Percentiles rank a stretch among this genome's conserved stretches.
Conservation (phyloP, 2,113 vertebrate genomes). For the Formicarius rufipectus region DNA sequence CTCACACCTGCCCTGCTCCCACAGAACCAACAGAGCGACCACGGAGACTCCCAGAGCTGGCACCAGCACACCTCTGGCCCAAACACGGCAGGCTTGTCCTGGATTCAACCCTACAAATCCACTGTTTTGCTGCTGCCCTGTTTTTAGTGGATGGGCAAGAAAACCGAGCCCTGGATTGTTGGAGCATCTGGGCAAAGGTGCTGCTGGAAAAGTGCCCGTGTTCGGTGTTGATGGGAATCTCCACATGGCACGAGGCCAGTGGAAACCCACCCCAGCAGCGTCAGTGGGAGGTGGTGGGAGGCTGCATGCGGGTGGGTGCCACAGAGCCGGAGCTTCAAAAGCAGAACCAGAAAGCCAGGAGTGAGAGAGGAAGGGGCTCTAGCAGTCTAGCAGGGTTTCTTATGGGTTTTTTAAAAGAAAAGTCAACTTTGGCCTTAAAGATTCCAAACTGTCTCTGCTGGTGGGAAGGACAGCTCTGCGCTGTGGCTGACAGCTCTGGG, state of each 20-base stretch:
- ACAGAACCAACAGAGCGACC: not conserved
- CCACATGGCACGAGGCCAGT: fast-evolving
- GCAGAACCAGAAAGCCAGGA: conserved; percentile 7
- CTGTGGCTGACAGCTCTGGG: not conserved
- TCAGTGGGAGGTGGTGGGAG: not conserved
- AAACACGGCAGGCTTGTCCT: not conserved
- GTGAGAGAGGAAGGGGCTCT: not conserved
- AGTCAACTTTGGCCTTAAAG: conserved; percentile 29
- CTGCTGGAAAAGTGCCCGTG: not conserved
- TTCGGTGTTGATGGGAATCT: not conserved
- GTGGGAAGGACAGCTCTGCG: not conserved
- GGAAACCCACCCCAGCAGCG: not conserved
- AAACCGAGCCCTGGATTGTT: not conserved
- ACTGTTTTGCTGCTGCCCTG: fast-evolving
- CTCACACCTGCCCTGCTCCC: not conserved
- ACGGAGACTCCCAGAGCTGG: fast-evolving
- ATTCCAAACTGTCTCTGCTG: not conserved
- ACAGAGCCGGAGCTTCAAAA: not conserved
- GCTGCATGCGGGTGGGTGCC: not conserved
- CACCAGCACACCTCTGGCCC: not conserved
- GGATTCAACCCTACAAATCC: fast-evolving
- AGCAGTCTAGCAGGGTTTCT: not conserved
- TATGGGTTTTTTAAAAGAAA: fast-evolving
- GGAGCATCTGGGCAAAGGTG: fast-evolving
- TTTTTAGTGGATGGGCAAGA: not conserved